Conservation (phyloP, 2,888 invertebrate species). For the Harpagoxenus sublaevis region DNA sequence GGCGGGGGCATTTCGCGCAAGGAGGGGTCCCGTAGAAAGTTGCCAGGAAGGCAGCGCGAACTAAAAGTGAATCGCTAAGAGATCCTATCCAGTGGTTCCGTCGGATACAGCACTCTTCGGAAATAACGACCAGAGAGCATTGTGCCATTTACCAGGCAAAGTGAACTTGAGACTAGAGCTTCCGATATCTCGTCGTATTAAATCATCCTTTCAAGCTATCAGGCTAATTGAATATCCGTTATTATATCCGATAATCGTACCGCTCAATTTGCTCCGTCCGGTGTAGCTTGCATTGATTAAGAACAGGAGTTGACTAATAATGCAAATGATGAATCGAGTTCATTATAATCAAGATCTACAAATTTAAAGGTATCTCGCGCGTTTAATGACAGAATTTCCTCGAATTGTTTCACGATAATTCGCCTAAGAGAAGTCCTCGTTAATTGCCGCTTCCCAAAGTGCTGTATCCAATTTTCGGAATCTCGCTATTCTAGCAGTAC, state of each 20-base stretch:
- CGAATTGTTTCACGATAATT: neutral
- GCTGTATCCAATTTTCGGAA: slow-evolving; percentile 58
- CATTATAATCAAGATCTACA: neutral
- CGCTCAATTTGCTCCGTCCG: neutral
- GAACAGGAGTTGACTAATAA: neutral
- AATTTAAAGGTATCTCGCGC: neutral
- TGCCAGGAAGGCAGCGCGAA: slow-evolving; percentile 54
- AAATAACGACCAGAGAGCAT: slow-evolving; percentile 7
- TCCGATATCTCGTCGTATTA: neutral
- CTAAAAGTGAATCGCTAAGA: slow-evolving; percentile 50
- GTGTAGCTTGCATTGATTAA: slow-evolving; percentile 14
- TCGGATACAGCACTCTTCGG: slow-evolving; percentile 44
- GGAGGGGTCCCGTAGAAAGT: slow-evolving; percentile 43
- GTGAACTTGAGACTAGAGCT: slow-evolving; percentile 1
- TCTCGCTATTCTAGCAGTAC: slow-evolving; percentile 33
- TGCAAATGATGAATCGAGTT: neutral
- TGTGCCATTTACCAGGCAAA: slow-evolving; percentile 9
- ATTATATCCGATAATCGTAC: slow-evolving; percentile 10
- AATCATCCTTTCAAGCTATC: slow-evolving; percentile 3
- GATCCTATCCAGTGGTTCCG: slow-evolving; percentile 51
- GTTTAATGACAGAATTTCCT: neutral
- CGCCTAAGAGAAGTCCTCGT: neutral
- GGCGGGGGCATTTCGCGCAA: slow-evolving; percentile 34
- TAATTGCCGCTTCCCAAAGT: slow-evolving; percentile 14
- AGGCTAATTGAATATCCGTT: slow-evolving; percentile 5